Base-by-base conservation (phyloP, 2,113 vertebrate genomes). In the Hemibagrus wyckioides region DNA sequence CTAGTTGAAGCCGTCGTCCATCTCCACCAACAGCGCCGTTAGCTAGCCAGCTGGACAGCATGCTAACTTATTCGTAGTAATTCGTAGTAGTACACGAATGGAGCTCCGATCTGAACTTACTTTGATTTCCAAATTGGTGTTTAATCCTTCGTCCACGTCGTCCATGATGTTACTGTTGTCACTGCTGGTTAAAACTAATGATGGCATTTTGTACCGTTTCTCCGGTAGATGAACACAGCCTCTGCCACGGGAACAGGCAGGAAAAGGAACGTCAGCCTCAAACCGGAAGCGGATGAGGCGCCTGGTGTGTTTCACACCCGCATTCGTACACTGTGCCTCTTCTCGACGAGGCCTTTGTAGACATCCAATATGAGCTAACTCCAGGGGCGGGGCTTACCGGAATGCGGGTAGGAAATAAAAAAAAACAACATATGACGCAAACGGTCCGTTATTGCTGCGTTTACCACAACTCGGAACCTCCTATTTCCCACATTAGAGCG, bases 181-280 rank as follows among this genome's bases (percentile, higher is more conserved):
- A 17, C 2, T 41, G 48, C 44, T 67, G 23, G 48, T 21, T 13
- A 80, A 61, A 59, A 86, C 6, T 36, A 36, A 23, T 10, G 88
- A 84, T 61, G 88, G 85, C 85, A 86, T 89, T 11, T 14, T 80
- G 28, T 25, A 1, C 23, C 3, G 30, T 83, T 33, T 25, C 59
- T 69, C 85, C 50, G 7, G 15, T 13, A n/a, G 80, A 82, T 52
- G 76, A 67, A 86, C 88, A 84, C 85, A 80, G 61, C 39, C 63
- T n/a, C 48, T n/a, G n/a, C 85, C 81, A 83, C 81, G 80, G 56
- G 69, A 77, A 54, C 71, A 69, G 61, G 69, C 73, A 48, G 81
- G 48, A 84, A 89, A 89, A 84, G 85, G 88, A 79, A 30, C 48
- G 59, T 39, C 14, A 52, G 0, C 1, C 6, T 10, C 50, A 28